A percentile compares a stretch with the other conserved stretches of the same genome.
Conservation (phyloP, 2,797 vertebrate genomes). For the Brachymystax lenok region DNA sequence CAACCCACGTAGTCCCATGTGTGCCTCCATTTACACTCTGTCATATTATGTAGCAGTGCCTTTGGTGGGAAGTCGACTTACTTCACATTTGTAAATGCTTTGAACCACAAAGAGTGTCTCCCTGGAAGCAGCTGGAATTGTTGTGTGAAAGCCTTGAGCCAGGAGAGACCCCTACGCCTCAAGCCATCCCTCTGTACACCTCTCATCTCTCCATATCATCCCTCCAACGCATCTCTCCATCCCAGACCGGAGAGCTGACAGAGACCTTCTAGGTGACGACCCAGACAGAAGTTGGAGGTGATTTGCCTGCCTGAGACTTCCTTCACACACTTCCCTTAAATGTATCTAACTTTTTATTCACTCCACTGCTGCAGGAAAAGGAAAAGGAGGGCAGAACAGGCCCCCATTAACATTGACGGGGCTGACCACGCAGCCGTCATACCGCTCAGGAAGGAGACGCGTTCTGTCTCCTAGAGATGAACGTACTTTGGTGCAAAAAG, state of each 20-base stretch:
- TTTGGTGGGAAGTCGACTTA: constrained; percentile 60
- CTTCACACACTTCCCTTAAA: constrained; percentile 19
- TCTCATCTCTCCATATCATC: constrained; percentile 62
- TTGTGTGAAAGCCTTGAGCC: constrained; percentile 54
- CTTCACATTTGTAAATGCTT: constrained; percentile 63
- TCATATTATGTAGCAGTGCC: constrained; percentile 53
- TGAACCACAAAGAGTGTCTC: constrained; percentile 59
- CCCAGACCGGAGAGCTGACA: constrained; percentile 48
- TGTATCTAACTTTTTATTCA: constrained; percentile 26
- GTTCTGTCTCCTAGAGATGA: too few relatives aligned
- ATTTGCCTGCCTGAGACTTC: constrained; percentile 43
- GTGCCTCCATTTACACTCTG: constrained; percentile 37
- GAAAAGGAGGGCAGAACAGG: too few relatives aligned
- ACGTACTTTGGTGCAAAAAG: too few relatives aligned
- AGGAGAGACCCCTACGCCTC: constrained; percentile 58
- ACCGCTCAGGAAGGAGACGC: too few relatives aligned
- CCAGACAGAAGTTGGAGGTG: constrained; percentile 19
- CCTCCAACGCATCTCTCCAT: constrained; percentile 59
- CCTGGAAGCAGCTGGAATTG: constrained; percentile 62
- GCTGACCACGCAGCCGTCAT: too few relatives aligned
- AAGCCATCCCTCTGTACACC: constrained; percentile 66
- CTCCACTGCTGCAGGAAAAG: not conserved
- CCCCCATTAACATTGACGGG: too few relatives aligned
- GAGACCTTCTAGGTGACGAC: constrained; percentile 66
- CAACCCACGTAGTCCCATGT: constrained; percentile 41